phyloP scores from a whole-genome alignment of 1,140 invertebrate genomes.

The Coelopa frigida region DNA sequence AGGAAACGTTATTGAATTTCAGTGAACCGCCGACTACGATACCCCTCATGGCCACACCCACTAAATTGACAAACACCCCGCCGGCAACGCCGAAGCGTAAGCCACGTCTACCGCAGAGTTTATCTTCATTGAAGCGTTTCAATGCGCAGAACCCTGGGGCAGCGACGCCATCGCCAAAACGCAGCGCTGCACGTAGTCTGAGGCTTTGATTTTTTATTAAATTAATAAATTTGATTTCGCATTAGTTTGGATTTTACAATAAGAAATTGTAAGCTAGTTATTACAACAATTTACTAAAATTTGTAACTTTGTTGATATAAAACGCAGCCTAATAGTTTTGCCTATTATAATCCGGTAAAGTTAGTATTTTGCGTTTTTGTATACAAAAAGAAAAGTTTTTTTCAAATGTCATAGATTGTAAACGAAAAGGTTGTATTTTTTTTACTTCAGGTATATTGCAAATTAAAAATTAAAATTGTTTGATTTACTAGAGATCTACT shows the following conservation, averaged over 20 bases:
- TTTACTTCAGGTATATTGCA: too few species aligned
- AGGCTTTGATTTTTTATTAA: background rate
- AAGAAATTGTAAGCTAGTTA: slow-evolving; percentile 1
- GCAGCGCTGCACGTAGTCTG: slow-evolving; percentile 12
- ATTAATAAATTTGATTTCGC: background rate
- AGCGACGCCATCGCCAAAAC: slow-evolving; percentile 7
- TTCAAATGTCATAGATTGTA: too few species aligned
- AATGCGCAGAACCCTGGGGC: slow-evolving; percentile 2
- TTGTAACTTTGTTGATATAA: too few species aligned
- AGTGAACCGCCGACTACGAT: background rate
- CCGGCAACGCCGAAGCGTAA: slow-evolving; percentile 14
- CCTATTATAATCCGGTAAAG: too few species aligned
- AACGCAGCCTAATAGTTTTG: too few species aligned
- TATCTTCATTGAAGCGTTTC: slow-evolving; percentile 6
- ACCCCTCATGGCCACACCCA: slow-evolving; percentile 6
- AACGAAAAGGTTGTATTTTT: too few species aligned
- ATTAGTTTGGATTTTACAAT: slow-evolving; percentile 3
- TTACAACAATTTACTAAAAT: too few species aligned
- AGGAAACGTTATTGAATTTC: background rate
- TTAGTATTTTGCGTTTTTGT: too few species aligned
- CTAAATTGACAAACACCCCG: slow-evolving; percentile 11
- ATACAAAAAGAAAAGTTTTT: too few species aligned
- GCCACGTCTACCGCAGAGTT: background rate
- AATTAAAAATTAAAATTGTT: too few species aligned
- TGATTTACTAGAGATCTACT: too few species aligned